Percentiles rank a stretch among this genome's conserved stretches.
phyloP scores from a whole-genome alignment of 2,888 invertebrate genomes.

The Eristalinus aeneus region DNA sequence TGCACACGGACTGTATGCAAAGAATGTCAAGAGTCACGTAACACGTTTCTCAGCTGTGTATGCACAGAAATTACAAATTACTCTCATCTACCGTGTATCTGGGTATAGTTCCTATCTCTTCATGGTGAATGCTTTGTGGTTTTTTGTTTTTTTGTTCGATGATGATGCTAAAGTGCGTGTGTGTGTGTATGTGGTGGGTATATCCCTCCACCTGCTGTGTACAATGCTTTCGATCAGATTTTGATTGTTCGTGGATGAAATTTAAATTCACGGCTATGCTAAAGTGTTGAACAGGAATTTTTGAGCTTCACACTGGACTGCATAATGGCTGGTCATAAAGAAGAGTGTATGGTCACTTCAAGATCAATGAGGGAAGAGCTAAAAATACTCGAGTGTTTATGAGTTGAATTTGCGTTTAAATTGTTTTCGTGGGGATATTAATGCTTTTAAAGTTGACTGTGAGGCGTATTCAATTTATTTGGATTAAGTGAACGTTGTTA shows the following conservation, averaged over 20 bases:
- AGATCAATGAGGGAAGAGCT: background rate
- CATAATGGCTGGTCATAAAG: constrained; percentile 48
- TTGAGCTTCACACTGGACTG: background rate
- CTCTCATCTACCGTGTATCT: constrained; percentile 15
- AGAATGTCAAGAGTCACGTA: constrained; percentile 61
- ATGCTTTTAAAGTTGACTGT: background rate
- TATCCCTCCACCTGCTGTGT: background rate
- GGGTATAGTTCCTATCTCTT: constrained; percentile 20
- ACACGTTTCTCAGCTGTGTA: constrained; percentile 26
- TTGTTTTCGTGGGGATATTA: background rate
- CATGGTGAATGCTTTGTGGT: background rate
- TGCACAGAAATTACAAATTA: constrained; percentile 45
- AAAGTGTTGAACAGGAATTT: constrained; percentile 29
- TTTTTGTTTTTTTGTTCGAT: background rate
- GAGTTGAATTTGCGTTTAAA: background rate
- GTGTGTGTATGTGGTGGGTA: background rate
- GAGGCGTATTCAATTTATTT: background rate
- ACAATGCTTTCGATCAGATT: constrained; percentile 38
- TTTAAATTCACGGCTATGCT: constrained; percentile 37
- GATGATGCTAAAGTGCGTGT: constrained; percentile 26
- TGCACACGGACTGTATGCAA: constrained; percentile 17
- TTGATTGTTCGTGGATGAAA: constrained; percentile 17
- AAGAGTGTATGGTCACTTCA: constrained; percentile 29
- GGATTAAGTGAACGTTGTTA: background rate
- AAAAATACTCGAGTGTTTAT: background rate